A percentile compares a stretch with the other conserved stretches of the same genome.
Conservation (phyloP, 2,888 invertebrate genomes). For the Dione vanillae region DNA sequence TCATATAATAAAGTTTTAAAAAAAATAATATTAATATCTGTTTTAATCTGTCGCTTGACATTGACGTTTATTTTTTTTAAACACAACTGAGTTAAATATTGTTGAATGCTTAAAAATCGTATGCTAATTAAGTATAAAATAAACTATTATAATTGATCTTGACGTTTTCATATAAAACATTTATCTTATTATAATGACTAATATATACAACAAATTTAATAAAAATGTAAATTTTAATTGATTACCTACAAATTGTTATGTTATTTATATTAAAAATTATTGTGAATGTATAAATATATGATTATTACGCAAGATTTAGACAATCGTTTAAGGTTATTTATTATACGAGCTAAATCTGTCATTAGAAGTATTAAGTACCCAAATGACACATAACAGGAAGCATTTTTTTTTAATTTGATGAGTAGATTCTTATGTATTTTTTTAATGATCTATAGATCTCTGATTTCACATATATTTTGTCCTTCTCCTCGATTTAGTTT, state of each 20-base stretch:
- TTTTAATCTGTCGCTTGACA: conserved; percentile 14
- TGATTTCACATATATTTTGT: too few species aligned
- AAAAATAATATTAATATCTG: background rate
- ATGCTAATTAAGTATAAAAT: background rate
- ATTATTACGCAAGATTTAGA: too few species aligned
- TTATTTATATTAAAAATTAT: too few species aligned
- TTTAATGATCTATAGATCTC: too few species aligned
- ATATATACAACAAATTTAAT: background rate
- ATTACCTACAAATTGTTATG: background rate
- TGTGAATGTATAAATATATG: background rate
- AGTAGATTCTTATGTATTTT: too few species aligned
- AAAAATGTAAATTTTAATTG: conserved; percentile 2
- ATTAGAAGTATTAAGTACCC: too few species aligned
- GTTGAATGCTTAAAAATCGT: background rate
- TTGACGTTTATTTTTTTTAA: background rate
- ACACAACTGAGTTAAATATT: background rate
- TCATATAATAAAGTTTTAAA: background rate
- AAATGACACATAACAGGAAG: too few species aligned
- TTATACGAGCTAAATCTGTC: too few species aligned
- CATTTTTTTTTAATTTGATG: too few species aligned
- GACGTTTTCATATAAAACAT: background rate
- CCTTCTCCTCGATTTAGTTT: too few species aligned
- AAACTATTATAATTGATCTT: background rate
- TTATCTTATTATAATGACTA: background rate
- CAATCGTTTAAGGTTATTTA: too few species aligned